Evolutionary conservation across 2,797 vertebrate species (phyloP), one percentile per base, ranked within the genome.

Genomic region (Tympanoctomys barrerae): DNA sequence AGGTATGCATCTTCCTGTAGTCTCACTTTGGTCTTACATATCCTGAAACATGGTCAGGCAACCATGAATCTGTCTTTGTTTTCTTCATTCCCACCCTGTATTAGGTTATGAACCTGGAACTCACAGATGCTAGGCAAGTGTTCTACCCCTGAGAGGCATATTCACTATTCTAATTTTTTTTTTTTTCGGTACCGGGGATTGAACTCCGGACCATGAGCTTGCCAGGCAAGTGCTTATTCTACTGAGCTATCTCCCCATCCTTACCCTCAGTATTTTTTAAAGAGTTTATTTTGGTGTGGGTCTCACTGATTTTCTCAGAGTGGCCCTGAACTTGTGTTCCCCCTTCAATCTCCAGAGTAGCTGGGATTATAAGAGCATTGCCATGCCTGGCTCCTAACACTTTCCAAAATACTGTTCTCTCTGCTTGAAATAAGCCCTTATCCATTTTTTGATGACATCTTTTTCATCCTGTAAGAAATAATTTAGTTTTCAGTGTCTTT

Each of bases 381-480:
- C 8, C 28, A 0, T 52, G 7, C 36, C 49, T 33, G 22, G 12
- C 39, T 78, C 49, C 86, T 79, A 26, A 61, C 68, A 31, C 16
- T 90, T 95, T 90, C 21, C 57, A 84, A 42, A 59, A 21, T 19
- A 8, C 19, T 62, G 1, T 52, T 94, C 28, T 5, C 3, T 83
- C 42, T 89, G 5, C 49, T 4, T 70, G 2, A 1, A 46, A 75
- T 89, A 4, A 64, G 5, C 11, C 33, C n/a, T 36, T 68, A 46
- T 4, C 10, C 2, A 93, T 77, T 46, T n/a, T 31, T 39, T 90
- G 18, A 22, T 33, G 62, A 75, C 10, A 49, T 28, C 2, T 61
- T 73, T 86, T 78, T n/a, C 5, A 87, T 80, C 90, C 28, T 81
- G 22, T 71, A 36, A 52, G 11, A 88, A 94, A 73, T 21, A 90